These are phyloP conservation scores for Harpegnathos saltator DNA, from an alignment of 1,140 invertebrate genomes.

Conservation along the genomic window DNA sequence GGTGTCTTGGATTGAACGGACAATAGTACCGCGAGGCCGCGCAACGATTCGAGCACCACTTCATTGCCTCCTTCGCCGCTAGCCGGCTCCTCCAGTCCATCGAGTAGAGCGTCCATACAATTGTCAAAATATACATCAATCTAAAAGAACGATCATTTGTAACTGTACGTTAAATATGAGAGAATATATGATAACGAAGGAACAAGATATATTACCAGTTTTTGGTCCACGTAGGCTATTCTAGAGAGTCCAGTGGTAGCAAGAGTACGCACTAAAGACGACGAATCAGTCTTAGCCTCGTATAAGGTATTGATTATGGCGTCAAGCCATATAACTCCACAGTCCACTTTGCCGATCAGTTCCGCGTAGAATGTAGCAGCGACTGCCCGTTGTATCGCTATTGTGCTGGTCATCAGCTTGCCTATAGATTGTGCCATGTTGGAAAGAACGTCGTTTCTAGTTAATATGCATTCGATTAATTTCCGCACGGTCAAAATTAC, in stretches of 20 bases:
- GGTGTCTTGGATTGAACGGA: constrained; percentile 75
- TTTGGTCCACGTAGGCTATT: constrained; percentile 76
- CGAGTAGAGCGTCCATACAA: constrained; percentile 78
- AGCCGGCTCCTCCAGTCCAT: constrained; percentile 80
- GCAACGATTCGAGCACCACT: constrained; percentile 80
- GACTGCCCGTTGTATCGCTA: constrained; percentile 79
- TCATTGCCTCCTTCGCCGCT: constrained; percentile 74
- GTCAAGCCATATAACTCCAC: constrained; percentile 79
- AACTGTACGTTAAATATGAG: neutral
- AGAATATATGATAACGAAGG: neutral
- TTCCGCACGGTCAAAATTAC: constrained; percentile 75
- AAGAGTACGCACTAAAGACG: constrained; percentile 79
- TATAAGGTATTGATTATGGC: constrained; percentile 79
- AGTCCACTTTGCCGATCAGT: constrained; percentile 76
- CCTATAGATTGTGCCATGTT: constrained; percentile 72
- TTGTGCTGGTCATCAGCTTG: constrained; percentile 75
- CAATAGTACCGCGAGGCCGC: constrained; percentile 78
- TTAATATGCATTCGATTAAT: constrained; percentile 74
- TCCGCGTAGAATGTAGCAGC: constrained; percentile 78
- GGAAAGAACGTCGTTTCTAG: constrained; percentile 62
- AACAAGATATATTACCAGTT: constrained; percentile 70
- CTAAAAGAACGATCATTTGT: constrained; percentile 64
- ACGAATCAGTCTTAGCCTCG: constrained; percentile 81
- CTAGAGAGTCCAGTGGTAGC: constrained; percentile 79
- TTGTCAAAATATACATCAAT: constrained; percentile 81